These are phyloP conservation scores for Tethea ocularis DNA, from an alignment of 2,888 invertebrate species.

Conservation along the genomic window DNA sequence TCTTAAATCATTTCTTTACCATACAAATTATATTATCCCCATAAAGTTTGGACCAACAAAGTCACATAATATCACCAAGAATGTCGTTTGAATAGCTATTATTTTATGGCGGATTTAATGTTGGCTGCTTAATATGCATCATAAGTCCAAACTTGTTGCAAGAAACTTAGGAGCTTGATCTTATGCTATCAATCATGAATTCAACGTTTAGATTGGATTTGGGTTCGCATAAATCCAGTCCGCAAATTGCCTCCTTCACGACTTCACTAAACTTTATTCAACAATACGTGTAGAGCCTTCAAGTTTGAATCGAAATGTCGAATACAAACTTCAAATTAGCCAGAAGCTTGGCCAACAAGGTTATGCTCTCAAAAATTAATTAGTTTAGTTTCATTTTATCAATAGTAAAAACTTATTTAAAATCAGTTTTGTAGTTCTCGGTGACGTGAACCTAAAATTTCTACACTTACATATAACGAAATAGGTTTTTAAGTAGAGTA, in stretches of 20 bases:
- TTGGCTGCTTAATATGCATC: slow-evolving; percentile 40
- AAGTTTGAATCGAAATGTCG: slow-evolving; percentile 38
- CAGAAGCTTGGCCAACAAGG: background rate
- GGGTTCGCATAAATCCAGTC: slow-evolving; percentile 42
- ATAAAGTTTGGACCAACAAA: background rate
- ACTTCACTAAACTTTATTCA: slow-evolving; percentile 44
- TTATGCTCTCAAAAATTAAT: slow-evolving; percentile 2
- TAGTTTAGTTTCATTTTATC: background rate
- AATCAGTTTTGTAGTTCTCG: no score
- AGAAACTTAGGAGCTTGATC: slow-evolving; percentile 33
- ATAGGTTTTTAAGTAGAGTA: no score
- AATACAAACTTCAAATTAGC: slow-evolving; percentile 38
- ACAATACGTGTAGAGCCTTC: slow-evolving; percentile 38
- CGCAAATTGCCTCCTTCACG: slow-evolving; percentile 38
- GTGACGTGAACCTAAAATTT: no score
- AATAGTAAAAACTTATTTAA: background rate
- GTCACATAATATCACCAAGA: background rate
- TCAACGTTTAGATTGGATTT: slow-evolving; percentile 55
- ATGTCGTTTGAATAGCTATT: no score
- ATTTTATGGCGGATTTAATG: slow-evolving; percentile 2
- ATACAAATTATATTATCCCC: background rate
- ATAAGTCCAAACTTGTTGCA: slow-evolving; percentile 37
- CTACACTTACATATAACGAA: no score
- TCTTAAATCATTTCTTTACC: background rate
- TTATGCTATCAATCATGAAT: slow-evolving; percentile 52